Conservation (phyloP, 1,140 invertebrate genomes). For the Augochlora pura region DNA sequence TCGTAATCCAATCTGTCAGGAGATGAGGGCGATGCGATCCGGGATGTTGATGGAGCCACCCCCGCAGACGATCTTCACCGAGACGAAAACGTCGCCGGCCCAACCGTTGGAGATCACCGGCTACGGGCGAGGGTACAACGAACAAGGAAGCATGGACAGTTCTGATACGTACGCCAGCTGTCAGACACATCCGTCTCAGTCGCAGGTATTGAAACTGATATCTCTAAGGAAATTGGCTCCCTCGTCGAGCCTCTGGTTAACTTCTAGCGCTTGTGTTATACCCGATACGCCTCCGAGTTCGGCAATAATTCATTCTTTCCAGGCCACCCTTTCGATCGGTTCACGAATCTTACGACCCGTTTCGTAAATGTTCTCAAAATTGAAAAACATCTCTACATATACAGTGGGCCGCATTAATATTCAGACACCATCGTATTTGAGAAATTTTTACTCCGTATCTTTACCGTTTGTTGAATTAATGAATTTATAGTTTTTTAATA, state of each 20-base stretch:
- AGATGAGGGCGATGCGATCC: conserved; percentile 84
- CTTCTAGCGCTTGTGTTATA: background rate
- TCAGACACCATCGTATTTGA: too few species aligned
- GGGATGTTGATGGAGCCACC: background rate
- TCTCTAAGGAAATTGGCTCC: too few species aligned
- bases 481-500: too few species aligned
- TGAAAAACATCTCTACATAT: too few species aligned
- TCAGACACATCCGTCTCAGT: conserved; percentile 95
- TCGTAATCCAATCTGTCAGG: conserved; percentile 88
- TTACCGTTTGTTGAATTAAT: too few species aligned
- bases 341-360: too few species aligned
- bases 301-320: too few species aligned
- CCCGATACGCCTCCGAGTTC: too few species aligned
- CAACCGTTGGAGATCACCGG: conserved; percentile 39
- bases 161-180: conserved; percentile 97
- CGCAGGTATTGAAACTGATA: conserved; percentile 78
- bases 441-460: too few species aligned
- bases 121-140: conserved; percentile 81
- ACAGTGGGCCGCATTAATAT: too few species aligned
- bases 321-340: too few species aligned
- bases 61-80: conserved; percentile 24
- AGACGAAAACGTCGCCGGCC: conserved; percentile 54
- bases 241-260: background rate
- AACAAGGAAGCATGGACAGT: conserved; percentile 89
- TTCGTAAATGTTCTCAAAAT: too few species aligned